Percentiles rank a stretch among this genome's conserved stretches.
phyloP scores from a whole-genome alignment of 2,797 vertebrate species.

The Pangasius larnaudii region DNA sequence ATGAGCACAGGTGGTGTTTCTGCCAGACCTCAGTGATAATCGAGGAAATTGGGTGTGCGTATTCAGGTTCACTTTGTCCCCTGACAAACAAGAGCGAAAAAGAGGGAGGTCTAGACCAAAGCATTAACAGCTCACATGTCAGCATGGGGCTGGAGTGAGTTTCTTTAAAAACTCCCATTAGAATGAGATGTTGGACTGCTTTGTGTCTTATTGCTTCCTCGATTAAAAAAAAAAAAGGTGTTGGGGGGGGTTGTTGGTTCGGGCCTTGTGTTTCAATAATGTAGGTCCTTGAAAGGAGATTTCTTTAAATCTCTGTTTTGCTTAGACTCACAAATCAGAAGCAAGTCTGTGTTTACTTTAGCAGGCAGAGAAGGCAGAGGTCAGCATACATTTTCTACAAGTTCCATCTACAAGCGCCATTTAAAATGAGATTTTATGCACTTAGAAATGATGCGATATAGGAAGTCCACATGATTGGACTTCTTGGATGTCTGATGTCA shows the following conservation, averaged over 20 bases:
- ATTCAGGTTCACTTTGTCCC: conserved; percentile 17
- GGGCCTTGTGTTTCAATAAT: not conserved
- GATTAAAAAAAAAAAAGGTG: not conserved
- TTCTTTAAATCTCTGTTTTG: not conserved
- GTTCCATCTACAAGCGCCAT: no score
- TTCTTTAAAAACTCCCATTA: not conserved
- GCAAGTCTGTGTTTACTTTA: not conserved
- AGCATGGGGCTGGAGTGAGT: not conserved
- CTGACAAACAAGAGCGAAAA: not conserved
- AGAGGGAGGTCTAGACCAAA: not conserved
- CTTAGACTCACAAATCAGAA: not conserved
- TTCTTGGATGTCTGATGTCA: no score
- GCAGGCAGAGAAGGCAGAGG: not conserved
- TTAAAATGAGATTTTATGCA: not conserved
- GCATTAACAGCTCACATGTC: not conserved
- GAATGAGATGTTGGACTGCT: not conserved
- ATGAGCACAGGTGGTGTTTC: conserved; percentile 18
- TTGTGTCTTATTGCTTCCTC: not conserved
- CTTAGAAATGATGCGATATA: not conserved
- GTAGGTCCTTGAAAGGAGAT: not conserved
- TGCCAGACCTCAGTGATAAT: conserved; percentile 19
- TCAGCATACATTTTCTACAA: not conserved
- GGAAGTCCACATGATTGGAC: not conserved
- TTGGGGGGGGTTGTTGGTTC: no score
- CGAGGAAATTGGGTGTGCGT: conserved; percentile 7